phyloP scores from a whole-genome alignment of 2,888 invertebrate species.

The Drosophila tripunctata region DNA sequence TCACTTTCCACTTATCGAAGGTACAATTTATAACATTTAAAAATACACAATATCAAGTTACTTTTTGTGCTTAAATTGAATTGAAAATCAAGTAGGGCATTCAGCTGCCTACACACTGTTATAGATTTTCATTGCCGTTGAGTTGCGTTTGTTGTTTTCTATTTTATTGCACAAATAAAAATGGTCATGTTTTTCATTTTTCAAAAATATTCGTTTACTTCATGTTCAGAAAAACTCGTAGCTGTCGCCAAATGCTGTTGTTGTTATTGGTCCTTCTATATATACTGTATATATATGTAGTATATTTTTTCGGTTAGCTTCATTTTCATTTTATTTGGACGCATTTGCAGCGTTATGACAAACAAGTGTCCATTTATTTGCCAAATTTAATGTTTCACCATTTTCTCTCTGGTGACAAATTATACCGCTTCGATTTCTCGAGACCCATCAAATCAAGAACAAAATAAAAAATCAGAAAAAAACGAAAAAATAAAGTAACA shows the following conservation, averaged over 20 bases:
- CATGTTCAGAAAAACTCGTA: slow-evolving; percentile 53
- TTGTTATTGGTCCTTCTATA: slow-evolving; percentile 3
- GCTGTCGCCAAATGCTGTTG: slow-evolving; percentile 28
- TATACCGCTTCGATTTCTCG: slow-evolving; percentile 74
- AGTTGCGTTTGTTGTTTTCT: slow-evolving; percentile 57
- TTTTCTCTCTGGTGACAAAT: slow-evolving; percentile 72
- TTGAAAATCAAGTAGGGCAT: slow-evolving; percentile 23
- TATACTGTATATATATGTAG: no score
- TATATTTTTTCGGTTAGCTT: slow-evolving; percentile 44
- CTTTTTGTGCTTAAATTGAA: no score
- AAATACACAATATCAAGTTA: no score
- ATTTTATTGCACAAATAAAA: slow-evolving; percentile 76
- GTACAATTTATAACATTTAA: no score
- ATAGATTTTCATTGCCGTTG: slow-evolving; percentile 4
- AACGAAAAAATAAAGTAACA: background rate
- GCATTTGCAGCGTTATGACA: slow-evolving; percentile 78
- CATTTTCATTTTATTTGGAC: slow-evolving; percentile 67
- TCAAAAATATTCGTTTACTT: slow-evolving; percentile 30
- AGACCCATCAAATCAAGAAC: slow-evolving; percentile 48
- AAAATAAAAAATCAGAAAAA: background rate
- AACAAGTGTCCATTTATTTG: slow-evolving; percentile 80
- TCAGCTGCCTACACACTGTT: slow-evolving; percentile 1
- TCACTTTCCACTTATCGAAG: no score
- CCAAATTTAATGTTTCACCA: slow-evolving; percentile 78
- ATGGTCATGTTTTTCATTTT: slow-evolving; percentile 78